Evolutionary conservation across 2,797 vertebrate genomes (phyloP).

Genomic region (Myotis daubentonii): DNA sequence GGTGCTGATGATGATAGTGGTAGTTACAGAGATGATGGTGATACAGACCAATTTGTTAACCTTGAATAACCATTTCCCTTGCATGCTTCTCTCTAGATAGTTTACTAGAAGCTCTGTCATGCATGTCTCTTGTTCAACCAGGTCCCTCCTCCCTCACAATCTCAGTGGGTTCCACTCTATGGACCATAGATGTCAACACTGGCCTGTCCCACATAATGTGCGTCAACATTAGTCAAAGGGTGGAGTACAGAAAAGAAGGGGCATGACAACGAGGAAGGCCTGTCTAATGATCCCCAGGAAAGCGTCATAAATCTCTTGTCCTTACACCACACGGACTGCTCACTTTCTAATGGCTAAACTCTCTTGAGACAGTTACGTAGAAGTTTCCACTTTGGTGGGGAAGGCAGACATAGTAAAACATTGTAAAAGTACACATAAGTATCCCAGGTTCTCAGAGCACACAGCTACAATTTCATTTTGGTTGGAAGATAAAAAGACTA

Average conservation of each 20-base stretch:
- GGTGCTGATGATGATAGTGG: background rate
- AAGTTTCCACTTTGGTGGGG: background rate
- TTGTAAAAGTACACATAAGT: background rate
- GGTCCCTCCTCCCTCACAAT: background rate
- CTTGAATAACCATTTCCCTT: background rate
- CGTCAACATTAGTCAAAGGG: background rate
- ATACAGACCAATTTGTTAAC: background rate
- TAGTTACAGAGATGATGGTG: background rate
- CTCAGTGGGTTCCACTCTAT: background rate
- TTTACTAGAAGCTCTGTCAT: background rate
- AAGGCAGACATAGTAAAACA: background rate
- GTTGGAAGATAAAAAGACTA: background rate
- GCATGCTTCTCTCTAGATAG: background rate
- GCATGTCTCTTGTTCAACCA: background rate
- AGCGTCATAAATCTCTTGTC: background rate
- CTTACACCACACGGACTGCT: background rate
- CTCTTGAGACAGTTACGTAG: background rate
- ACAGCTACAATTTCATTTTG: background rate
- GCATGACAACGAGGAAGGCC: accelerated
- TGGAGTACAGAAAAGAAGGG: background rate
- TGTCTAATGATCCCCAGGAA: background rate
- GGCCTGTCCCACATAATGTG: background rate
- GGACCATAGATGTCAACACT: background rate
- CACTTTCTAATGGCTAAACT: background rate
- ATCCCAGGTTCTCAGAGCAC: background rate